A percentile compares a stretch with the other conserved stretches of the same genome.
Conservation (phyloP, 2,888 invertebrate species). For the Tupiocoris notatus region DNA sequence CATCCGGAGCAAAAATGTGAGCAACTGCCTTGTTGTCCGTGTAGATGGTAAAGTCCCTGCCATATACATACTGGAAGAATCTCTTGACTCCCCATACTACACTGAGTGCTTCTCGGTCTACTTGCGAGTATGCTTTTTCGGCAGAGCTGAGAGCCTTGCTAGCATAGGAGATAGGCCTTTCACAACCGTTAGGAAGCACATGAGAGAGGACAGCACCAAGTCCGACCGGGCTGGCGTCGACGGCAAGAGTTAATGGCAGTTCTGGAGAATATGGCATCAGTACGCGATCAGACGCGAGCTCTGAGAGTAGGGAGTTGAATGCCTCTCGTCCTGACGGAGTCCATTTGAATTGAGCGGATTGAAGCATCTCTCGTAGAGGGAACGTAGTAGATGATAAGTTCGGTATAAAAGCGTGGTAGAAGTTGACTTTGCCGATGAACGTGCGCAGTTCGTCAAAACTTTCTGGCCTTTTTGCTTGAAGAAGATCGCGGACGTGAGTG, state of each 20-base stretch:
- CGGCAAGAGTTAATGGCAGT: conserved; percentile 49
- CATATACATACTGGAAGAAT: too few species aligned
- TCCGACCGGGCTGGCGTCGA: conserved; percentile 49
- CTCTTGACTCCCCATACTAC: conserved; percentile 39
- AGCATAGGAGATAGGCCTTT: conserved; percentile 53
- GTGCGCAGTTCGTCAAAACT: conserved; percentile 1
- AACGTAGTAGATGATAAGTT: conserved; percentile 11
- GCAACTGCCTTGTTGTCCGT: too few species aligned
- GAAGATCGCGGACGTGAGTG: conserved; percentile 18
- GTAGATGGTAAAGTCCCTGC: too few species aligned
- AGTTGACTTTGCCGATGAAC: conserved; percentile 25
- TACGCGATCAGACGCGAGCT: conserved; percentile 44
- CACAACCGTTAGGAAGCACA: conserved; percentile 51
- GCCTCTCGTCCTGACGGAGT: conserved; percentile 48
- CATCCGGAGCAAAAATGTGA: neutral
- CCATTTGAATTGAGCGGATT: conserved; percentile 49
- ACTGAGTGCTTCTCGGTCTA: conserved; percentile 52
- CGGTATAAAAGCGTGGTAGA: too few species aligned
- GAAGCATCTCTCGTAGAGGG: conserved; percentile 23
- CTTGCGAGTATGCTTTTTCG: conserved; percentile 51
- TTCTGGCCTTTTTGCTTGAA: neutral
- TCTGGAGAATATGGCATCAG: conserved; percentile 50
- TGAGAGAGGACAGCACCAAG: conserved; percentile 50
- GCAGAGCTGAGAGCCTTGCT: conserved; percentile 51
- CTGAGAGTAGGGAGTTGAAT: conserved; percentile 50